Evolutionary conservation across 2,113 vertebrate genomes (phyloP).

Genomic region (Semicossyphus pulcher): DNA sequence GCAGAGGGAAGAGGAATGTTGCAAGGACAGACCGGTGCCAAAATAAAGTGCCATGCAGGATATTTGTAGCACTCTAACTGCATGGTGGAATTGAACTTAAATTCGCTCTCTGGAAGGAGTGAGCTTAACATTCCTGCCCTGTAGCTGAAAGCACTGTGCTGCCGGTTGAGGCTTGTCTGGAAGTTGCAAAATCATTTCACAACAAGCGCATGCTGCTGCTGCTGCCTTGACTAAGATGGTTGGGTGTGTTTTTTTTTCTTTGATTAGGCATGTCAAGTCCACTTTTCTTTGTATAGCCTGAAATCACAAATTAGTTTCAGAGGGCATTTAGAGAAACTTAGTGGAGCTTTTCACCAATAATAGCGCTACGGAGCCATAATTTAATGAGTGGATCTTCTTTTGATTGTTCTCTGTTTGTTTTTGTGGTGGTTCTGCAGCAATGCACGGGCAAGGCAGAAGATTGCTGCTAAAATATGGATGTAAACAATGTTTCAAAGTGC

Average conservation of each 20-base stretch:
- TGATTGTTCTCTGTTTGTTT: neutral
- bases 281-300: neutral
- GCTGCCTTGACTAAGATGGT: neutral
- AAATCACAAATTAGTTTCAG: neutral
- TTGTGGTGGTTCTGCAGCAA: too few species aligned
- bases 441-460: too few species aligned
- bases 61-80: slow-evolving; percentile 15
- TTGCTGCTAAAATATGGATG: too few species aligned
- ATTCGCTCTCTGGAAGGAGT: slow-evolving; percentile 3
- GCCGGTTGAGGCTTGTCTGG: slow-evolving; percentile 74
- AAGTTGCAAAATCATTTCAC: slow-evolving; percentile 50
- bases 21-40: neutral
- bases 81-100: slow-evolving; percentile 4
- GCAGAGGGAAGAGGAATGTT: slow-evolving; percentile 39
- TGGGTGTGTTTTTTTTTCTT: neutral
- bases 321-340: neutral
- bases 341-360: neutral
- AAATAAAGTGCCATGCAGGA: slow-evolving; percentile 6
- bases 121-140: slow-evolving; percentile 66
- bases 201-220: slow-evolving; percentile 6
- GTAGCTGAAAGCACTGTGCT: neutral
- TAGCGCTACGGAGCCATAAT: too few species aligned
- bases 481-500: too few species aligned
- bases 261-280: neutral
- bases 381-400: neutral